A percentile compares a stretch with the other conserved stretches of the same genome.
phyloP scores from a whole-genome alignment of 1,140 invertebrate species.

The Heliconius eleuchia region DNA sequence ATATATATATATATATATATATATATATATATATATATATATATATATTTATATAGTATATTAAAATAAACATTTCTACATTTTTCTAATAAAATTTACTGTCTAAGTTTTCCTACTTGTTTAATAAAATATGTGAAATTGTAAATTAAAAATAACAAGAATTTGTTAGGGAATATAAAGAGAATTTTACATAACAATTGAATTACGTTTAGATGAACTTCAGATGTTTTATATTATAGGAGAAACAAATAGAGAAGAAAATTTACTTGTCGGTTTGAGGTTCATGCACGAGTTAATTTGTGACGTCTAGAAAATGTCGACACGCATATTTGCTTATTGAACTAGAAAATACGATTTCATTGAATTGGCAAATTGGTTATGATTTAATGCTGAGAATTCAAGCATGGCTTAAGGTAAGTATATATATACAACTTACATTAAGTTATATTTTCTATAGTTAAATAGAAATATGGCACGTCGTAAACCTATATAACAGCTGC shows the following conservation, averaged over 20 bases:
- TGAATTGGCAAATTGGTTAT: slow-evolving; percentile 9
- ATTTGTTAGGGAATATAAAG: neutral
- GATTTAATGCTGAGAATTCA: neutral
- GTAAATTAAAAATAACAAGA: neutral
- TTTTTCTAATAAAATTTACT: no score
- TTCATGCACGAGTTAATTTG: slow-evolving; percentile 16
- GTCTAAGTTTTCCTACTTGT: no score
- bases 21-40: no score
- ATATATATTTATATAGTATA: no score
- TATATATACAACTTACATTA: neutral
- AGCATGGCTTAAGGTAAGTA: neutral
- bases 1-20: no score
- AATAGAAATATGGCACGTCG: no score
- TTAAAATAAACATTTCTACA: no score
- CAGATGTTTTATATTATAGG: neutral
- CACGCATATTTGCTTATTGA: slow-evolving; percentile 25
- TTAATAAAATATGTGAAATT: no score
- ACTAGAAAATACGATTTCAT: slow-evolving; percentile 16
- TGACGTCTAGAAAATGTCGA: slow-evolving; percentile 14
- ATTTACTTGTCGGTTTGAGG: neutral
- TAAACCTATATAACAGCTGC: no score
- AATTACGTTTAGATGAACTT: neutral
- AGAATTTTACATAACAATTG: neutral
- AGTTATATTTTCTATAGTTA: neutral
- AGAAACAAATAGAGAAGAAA: neutral